These are phyloP conservation scores for Anguilla pacifica DNA, from an alignment of 2,797 vertebrate species.

Conservation along the genomic window DNA sequence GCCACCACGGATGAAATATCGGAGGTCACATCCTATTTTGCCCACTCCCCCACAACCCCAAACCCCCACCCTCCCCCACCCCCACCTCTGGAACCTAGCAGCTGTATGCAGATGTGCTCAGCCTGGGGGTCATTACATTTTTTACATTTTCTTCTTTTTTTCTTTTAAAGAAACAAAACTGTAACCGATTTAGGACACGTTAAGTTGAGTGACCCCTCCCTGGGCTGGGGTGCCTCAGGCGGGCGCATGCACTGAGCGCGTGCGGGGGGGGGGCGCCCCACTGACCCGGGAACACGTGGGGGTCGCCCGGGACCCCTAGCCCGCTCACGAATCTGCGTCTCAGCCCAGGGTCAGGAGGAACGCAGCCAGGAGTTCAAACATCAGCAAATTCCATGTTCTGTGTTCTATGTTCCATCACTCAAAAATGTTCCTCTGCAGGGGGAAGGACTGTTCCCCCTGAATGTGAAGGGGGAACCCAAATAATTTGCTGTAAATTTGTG, in stretches of 20 bases:
- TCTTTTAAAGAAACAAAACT: slow-evolving; percentile 8
- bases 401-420: background rate
- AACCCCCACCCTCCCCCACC: background rate
- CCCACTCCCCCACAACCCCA: background rate
- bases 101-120: slow-evolving; percentile 8
- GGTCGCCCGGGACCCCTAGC: background rate
- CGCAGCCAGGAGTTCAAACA: background rate
- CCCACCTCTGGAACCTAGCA: background rate
- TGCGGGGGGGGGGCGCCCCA: background rate
- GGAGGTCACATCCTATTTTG: slow-evolving; percentile 6
- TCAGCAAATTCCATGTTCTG: too few species aligned
- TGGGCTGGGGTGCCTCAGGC: background rate
- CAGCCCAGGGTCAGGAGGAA: background rate
- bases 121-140: slow-evolving; percentile 21
- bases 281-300: background rate
- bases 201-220: slow-evolving; percentile 26
- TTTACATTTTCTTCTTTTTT: background rate
- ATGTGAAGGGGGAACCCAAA: background rate
- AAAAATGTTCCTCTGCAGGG: background rate
- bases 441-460: background rate
- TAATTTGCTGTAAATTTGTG: background rate
- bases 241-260: background rate
- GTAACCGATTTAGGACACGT: background rate
- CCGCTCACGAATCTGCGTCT: background rate
- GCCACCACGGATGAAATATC: slow-evolving; percentile 6